Evolutionary conservation across 2,113 vertebrate species (phyloP), one percentile per base, ranked within the genome.

Genomic region (Dicerorhinus sumatrensis): DNA sequence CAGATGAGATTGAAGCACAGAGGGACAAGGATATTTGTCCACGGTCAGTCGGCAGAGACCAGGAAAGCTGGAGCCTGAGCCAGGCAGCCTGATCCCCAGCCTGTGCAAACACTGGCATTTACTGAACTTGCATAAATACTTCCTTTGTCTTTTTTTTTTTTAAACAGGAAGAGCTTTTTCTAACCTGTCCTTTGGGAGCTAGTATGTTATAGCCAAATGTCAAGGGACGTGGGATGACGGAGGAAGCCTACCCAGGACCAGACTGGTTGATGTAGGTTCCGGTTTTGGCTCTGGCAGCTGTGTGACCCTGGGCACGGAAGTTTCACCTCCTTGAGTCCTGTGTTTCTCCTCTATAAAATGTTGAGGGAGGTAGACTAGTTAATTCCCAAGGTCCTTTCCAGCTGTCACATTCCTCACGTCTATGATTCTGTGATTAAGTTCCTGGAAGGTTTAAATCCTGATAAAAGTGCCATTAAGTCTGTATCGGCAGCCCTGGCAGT

Each of bases 391-490:
- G 86, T 12, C n/a, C 56, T 65, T 89, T 96, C 58, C 36, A 63
- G 70, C 92, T 91, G 60, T 92, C 90, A 96, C 96, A 97, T 98
- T 98, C 97, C 94, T 91, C 80, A 20, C 2, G 5, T 80, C 94
- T 87, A 18, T 84, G 86, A 94, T 95, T 96, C 95, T 95, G 92
- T 96, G 97, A 97, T 96, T 96, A 97, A 95, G 98, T 92, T 96
- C 94, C 92, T 94, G 90, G 89, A 93, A 97, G 82, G 95, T 72
- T 97, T 85, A 95, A 96, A 70, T 91, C 72, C 98, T 98, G 97
- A 98, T 98, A 97, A 97, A 96, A 97, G 94, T 90, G 96, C 95
- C 96, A 97, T 98, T 97, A 95, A 96, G 87, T 72, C 87, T 97
- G 95, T 98, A 97, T 96, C 80, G 87, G 97, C 70, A 94, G 92